Conservation (phyloP, 1,140 invertebrate species). For the Megathymus violae region DNA sequence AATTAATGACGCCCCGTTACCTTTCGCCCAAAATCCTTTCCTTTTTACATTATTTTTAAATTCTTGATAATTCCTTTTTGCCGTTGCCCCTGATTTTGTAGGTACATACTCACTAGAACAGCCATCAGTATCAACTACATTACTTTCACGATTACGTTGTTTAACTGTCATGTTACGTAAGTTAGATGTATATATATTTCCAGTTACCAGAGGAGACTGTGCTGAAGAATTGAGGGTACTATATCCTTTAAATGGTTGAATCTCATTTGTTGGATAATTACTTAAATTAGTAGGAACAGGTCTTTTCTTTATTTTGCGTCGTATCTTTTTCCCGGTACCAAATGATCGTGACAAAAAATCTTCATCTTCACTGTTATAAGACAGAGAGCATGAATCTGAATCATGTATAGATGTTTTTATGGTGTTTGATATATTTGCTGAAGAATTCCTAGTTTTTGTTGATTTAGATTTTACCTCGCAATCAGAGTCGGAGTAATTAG, state of each 20-base stretch:
- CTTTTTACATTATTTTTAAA: conserved; percentile 78
- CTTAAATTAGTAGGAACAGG: conserved; percentile 40
- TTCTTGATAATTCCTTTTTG: conserved; percentile 78
- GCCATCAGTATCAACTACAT: conserved; percentile 58
- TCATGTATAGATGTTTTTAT: conserved; percentile 49
- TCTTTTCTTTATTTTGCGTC: conserved; percentile 57
- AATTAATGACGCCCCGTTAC: conserved; percentile 55
- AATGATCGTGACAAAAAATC: conserved; percentile 72
- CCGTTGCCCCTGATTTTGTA: conserved; percentile 70
- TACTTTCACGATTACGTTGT: conserved; percentile 46
- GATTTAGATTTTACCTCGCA: conserved; percentile 47
- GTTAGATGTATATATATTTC: conserved; percentile 72
- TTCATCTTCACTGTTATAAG: conserved; percentile 73
- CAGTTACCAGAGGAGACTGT: conserved; percentile 67
- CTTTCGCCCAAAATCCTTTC: conserved; percentile 78
- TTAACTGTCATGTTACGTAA: conserved; percentile 64
- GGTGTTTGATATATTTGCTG: conserved; percentile 41
- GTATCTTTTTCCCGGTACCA: conserved; percentile 58
- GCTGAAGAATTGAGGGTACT: conserved; percentile 59
- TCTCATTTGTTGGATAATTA: conserved; percentile 45
- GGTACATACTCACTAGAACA: conserved; percentile 79
- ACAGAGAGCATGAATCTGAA: conserved; percentile 70
- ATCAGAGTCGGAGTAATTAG: conserved; percentile 69
- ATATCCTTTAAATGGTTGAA: conserved; percentile 59
- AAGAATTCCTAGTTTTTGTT: conserved; percentile 39